Base-by-base conservation (phyloP, 2,888 invertebrate genomes). In the Alentia gelatinosa region DNA sequence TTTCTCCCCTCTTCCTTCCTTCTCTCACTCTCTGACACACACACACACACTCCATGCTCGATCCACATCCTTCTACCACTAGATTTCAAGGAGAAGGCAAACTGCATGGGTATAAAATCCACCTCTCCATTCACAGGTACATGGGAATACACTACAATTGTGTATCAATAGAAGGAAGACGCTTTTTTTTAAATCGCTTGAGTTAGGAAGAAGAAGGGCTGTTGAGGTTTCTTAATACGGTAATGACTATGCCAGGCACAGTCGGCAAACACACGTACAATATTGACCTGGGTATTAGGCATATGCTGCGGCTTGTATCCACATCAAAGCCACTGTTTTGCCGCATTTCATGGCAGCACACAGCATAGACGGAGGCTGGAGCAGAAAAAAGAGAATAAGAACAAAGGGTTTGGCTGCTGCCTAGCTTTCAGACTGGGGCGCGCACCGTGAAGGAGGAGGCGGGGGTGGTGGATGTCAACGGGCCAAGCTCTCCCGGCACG, bases 291-390 rank as follows among this genome's bases (percentile, higher is more conserved):
- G 30, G 47, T 86, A 50, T 47, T 50, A 86, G 47, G 86, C 86
- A 86, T 86, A 86, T 86, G 86, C 33, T 47, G 86, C 39, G 40
- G 42, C 39, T n/a, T 47, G 47, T 86, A 86, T 42, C 86, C 50
- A 86, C 86, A 86, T 86, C 86, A 86, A 86, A 86, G 47, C n/a
- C 1, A 9, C 15, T 86, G 47, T 86, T 86, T 86, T 86, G 79
- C 39, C 23, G 79, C 79, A 79, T 79, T 79, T 79, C 79, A 79
- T 79, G 79, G 79, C 79, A 35, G 79, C 35, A 26, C 79, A 35
- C 79, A 39, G 79, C 35, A 79, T 39, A 79, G 35, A 39, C 37
- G 15, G 37, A 35, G 79, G 79, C 37, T 79, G 39, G 79, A 39
- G n/a, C 12, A 37, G 79, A 39, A 79, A 3, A 37, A 33, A 33